Conservation (phyloP, 2,888 invertebrate genomes). For the Azorinus chamasolen region DNA sequence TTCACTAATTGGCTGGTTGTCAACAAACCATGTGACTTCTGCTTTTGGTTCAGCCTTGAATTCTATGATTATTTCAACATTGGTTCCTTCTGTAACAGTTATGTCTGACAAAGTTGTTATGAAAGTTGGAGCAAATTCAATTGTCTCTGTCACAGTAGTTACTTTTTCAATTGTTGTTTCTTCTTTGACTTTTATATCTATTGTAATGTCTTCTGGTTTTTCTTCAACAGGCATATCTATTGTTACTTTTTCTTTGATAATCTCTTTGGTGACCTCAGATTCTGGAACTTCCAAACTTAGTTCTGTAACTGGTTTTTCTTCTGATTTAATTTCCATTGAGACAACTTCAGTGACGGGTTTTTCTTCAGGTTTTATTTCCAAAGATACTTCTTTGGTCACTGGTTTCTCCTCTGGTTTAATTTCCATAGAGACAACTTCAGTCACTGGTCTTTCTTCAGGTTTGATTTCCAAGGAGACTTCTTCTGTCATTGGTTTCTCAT, state of each 20-base stretch:
- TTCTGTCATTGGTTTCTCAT: conserved; percentile 2
- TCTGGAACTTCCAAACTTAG: conserved; percentile 28
- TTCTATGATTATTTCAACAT: conserved; percentile 61
- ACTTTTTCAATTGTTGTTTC: conserved; percentile 49
- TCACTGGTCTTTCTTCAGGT: conserved; percentile 39
- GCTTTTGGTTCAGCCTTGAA: conserved; percentile 70
- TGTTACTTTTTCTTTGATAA: conserved; percentile 27
- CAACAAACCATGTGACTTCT: conserved; percentile 86
- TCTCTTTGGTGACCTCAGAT: conserved; percentile 16
- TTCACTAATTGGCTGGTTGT: conserved; percentile 88
- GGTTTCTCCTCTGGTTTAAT: conserved; percentile 58
- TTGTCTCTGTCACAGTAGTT: conserved; percentile 57
- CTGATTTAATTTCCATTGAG: conserved; percentile 58
- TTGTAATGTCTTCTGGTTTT: conserved; percentile 49
- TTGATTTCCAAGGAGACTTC: conserved; percentile 53
- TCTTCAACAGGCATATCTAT: conserved; percentile 41
- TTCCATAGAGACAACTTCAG: conserved; percentile 44
- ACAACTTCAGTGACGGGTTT: conserved; percentile 59
- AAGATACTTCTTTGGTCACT: conserved; percentile 54
- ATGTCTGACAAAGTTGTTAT: conserved; percentile 54
- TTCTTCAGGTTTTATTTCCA: conserved; percentile 51
- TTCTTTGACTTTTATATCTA: conserved; percentile 38
- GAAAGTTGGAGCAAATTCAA: conserved; percentile 61
- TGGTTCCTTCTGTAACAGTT: conserved; percentile 56
- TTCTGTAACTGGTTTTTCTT: conserved; percentile 78